phyloP scores from a whole-genome alignment of 2,888 invertebrate genomes.

The Oscheius myriophilus region DNA sequence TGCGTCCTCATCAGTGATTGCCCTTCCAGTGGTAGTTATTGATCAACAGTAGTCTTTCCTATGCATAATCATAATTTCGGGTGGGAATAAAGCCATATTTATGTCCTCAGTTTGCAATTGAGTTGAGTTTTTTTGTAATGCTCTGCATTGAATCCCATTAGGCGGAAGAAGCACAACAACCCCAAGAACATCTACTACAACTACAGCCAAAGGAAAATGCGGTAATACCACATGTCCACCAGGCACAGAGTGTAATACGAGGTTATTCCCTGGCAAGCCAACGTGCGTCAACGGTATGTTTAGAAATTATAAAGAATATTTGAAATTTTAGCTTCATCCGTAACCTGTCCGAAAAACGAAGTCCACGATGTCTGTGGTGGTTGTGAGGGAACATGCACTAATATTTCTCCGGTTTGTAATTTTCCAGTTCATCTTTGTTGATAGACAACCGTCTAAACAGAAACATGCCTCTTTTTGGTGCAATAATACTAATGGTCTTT shows the following conservation, averaged over 20 bases:
- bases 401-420: neutral
- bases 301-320: neutral
- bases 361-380: slow-evolving; percentile 4
- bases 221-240: neutral
- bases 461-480: too few species aligned
- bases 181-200: neutral
- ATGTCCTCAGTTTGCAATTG: too few species aligned
- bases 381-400: slow-evolving; percentile 20
- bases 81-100: too few species aligned
- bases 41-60: too few species aligned
- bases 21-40: neutral
- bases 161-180: neutral
- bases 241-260: neutral
- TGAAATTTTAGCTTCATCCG: neutral
- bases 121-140: neutral
- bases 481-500: too few species aligned
- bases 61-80: too few species aligned
- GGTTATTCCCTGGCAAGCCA: neutral
- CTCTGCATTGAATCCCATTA: neutral
- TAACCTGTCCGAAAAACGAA: slow-evolving; percentile 1
- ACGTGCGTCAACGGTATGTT: neutral
- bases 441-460: neutral
- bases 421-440: neutral
- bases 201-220: neutral
- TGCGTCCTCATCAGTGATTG: slow-evolving; percentile 13